Conservation (phyloP, 1,140 invertebrate genomes). For the Eumaeus atala region DNA sequence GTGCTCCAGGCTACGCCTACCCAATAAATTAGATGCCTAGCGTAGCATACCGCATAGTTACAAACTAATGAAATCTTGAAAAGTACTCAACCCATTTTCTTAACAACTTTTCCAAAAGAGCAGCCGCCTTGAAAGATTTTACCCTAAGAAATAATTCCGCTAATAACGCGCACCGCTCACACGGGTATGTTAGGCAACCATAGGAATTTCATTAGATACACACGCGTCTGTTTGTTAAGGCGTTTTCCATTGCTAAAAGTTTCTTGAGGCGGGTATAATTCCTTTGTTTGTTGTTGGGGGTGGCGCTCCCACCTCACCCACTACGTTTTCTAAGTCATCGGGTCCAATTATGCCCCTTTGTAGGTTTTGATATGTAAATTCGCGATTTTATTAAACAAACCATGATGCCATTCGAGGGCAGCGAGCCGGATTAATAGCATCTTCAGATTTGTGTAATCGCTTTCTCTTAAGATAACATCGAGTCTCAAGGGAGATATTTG, state of each 20-base stretch:
- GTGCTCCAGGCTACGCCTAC: conserved; percentile 68
- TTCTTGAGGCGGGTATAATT: conserved; percentile 74
- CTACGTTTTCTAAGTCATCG: conserved; percentile 73
- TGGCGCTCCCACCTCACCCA: conserved; percentile 56
- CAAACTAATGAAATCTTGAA: conserved; percentile 69
- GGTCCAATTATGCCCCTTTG: conserved; percentile 72
- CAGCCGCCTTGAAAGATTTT: conserved; percentile 71
- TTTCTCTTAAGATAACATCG: conserved; percentile 71
- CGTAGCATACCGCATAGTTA: conserved; percentile 67
- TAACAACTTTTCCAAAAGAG: conserved; percentile 71
- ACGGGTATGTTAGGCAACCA: conserved; percentile 72
- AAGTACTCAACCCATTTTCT: conserved; percentile 73
- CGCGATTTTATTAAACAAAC: conserved; percentile 73
- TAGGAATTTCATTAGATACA: conserved; percentile 75
- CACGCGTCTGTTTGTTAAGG: conserved; percentile 74
- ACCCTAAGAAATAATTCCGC: conserved; percentile 69
- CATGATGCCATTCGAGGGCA: conserved; percentile 71
- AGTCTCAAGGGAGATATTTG: conserved; percentile 57
- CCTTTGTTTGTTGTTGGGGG: conserved; percentile 70
- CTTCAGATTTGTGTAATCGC: conserved; percentile 74
- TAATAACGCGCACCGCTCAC: conserved; percentile 64
- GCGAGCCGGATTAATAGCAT: conserved; percentile 71
- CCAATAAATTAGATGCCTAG: conserved; percentile 68
- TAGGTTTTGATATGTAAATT: conserved; percentile 74
- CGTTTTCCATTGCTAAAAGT: conserved; percentile 74